Percentiles rank a stretch among this genome's conserved stretches.
Evolutionary conservation across 2,797 vertebrate genomes (phyloP).

Genomic region (Sciaenops ocellatus): DNA sequence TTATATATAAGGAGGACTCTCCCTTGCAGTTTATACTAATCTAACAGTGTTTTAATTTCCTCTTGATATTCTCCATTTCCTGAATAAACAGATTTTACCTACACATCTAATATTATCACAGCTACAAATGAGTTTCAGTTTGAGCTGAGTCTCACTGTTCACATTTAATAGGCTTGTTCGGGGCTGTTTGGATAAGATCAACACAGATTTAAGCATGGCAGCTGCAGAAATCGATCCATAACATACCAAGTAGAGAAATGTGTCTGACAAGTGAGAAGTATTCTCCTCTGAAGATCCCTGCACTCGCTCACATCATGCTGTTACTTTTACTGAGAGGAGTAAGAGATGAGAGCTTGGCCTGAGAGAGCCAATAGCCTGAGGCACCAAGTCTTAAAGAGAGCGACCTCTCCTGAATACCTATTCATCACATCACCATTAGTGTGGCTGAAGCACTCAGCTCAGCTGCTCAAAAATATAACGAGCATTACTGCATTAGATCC

Average conservation of each 20-base stretch:
- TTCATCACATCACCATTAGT: slow-evolving; percentile 79
- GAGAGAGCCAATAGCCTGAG: slow-evolving; percentile 70
- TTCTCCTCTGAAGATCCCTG: slow-evolving; percentile 56
- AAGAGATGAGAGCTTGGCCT: slow-evolving; percentile 71
- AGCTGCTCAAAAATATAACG: slow-evolving; percentile 65
- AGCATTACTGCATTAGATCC: slow-evolving; percentile 53
- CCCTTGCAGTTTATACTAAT: slow-evolving; percentile 14
- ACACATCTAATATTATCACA: background rate
- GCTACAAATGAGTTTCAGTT: slow-evolving; percentile 29
- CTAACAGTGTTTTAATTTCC: slow-evolving; percentile 26
- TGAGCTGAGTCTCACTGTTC: slow-evolving; percentile 37
- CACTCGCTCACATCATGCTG: slow-evolving; percentile 57
- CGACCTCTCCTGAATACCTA: slow-evolving; percentile 79
- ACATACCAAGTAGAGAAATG: slow-evolving; percentile 69
- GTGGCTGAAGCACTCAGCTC: slow-evolving; percentile 70
- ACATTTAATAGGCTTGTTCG: slow-evolving; percentile 55
- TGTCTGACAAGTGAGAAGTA: slow-evolving; percentile 69
- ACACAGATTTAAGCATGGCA: slow-evolving; percentile 57
- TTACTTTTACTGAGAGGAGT: slow-evolving; percentile 66
- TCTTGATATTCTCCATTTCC: slow-evolving; percentile 10
- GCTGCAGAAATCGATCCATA: slow-evolving; percentile 68
- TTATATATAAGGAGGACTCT: slow-evolving; percentile 4
- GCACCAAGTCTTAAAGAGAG: slow-evolving; percentile 74
- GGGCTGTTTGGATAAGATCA: slow-evolving; percentile 56
- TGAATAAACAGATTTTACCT: slow-evolving; percentile 17